phyloP scores from a whole-genome alignment of 2,888 invertebrate species.

The Scaeva pyrastri region DNA sequence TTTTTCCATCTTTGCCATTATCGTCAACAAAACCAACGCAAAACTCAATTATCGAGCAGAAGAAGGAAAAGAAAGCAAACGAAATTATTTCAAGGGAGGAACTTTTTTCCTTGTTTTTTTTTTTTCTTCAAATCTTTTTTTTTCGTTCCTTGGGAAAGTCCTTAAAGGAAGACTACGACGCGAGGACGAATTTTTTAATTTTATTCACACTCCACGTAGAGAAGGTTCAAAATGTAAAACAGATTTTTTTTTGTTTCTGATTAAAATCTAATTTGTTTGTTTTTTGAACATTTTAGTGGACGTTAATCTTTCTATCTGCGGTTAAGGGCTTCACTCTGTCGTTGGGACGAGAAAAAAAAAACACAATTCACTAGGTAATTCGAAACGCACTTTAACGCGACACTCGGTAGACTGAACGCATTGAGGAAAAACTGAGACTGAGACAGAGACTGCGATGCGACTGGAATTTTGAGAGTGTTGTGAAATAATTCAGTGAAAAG shows the following conservation, averaged over 20 bases:
- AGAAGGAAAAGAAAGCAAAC: not conserved
- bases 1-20: slow-evolving; percentile 47
- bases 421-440: not conserved
- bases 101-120: slow-evolving; percentile 20
- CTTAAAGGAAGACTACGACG: not conserved
- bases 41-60: slow-evolving; percentile 37
- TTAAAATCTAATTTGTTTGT: slow-evolving; percentile 44
- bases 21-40: slow-evolving; percentile 51
- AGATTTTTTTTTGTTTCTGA: slow-evolving; percentile 4
- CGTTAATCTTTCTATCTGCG: slow-evolving; percentile 18
- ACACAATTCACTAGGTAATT: not conserved
- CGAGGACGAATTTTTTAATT: slow-evolving; percentile 17
- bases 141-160: not conserved
- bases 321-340: slow-evolving; percentile 38
- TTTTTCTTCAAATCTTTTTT: not conserved
- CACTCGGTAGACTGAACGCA: slow-evolving; percentile 72
- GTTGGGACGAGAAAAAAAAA: not conserved
- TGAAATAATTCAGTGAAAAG: slow-evolving; percentile 47
- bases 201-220: slow-evolving; percentile 26
- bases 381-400: slow-evolving; percentile 74
- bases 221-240: not conserved
- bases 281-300: slow-evolving; percentile 14
- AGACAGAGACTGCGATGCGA: no score
- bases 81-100: slow-evolving; percentile 26
- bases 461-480: slow-evolving; percentile 40